Percentiles rank a stretch among this genome's conserved stretches.
phyloP scores from a whole-genome alignment of 2,888 invertebrate genomes.

The Isotomurus palustris region DNA sequence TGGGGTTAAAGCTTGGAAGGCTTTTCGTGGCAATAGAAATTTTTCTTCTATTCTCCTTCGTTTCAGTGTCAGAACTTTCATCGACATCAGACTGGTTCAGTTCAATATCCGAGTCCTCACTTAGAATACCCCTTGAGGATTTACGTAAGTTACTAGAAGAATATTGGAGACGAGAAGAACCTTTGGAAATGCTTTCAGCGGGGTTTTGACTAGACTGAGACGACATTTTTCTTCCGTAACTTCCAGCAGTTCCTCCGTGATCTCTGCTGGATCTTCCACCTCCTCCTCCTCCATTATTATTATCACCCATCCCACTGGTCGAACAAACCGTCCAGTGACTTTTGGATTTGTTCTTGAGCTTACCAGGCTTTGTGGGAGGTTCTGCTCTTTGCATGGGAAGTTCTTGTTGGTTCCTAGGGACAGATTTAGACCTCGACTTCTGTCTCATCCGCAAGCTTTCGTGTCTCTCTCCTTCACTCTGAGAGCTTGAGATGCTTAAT shows the following conservation, averaged over 20 bases:
- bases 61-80: constrained; percentile 16
- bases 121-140: constrained; percentile 30
- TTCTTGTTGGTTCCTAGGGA: constrained; percentile 26
- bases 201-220: constrained; percentile 1
- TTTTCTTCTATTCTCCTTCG: constrained; percentile 19
- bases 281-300: constrained; percentile 1
- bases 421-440: constrained; percentile 36
- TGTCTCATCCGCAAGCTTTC: constrained; percentile 23
- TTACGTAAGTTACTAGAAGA: no score
- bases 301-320: constrained; percentile 2
- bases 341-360: constrained; percentile 36
- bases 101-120: constrained; percentile 38
- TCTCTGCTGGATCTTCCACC: background rate
- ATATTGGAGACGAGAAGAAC: no score
- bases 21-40: constrained; percentile 41
- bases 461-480: constrained; percentile 28
- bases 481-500: constrained; percentile 34
- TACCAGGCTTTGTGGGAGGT: constrained; percentile 26
- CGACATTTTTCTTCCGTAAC: background rate
- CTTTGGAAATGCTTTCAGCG: constrained; percentile 13
- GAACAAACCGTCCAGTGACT: constrained; percentile 39
- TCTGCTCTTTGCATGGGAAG: constrained; percentile 41
- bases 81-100: constrained; percentile 35
- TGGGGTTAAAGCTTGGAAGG: constrained; percentile 36
- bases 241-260: constrained; percentile 6